Base-by-base conservation (phyloP, 2,888 invertebrate species). In the Celastrina argiolus region DNA sequence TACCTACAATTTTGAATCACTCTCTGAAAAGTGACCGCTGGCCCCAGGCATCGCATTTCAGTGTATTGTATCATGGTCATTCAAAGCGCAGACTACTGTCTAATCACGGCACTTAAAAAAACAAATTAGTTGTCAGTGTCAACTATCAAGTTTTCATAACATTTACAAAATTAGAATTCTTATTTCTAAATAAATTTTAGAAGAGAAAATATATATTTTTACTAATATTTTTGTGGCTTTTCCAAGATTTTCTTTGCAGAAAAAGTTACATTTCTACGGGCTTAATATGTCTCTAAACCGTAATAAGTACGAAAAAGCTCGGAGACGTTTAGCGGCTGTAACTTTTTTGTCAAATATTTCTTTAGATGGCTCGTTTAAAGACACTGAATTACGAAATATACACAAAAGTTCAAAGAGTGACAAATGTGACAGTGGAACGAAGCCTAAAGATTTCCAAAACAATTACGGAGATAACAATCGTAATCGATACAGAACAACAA, bases 261-360 rank as follows among this genome's bases (percentile, higher is more conserved):
- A 6, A 16, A 36, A 18, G 14, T 22, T 61, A 14, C 7, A 64
- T 39, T 14, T 36, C 63, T 56, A 51, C 18, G n/a, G 31, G 14
- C 51, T 41, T 65, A 12, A 67, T 26, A 74, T 89, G 90, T 77
- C 86, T 66, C 81, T 74, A 68, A 82, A 87, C 75, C 85, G 87
- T 56, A 85, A 81, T 74, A 91, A 88, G 79, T 90, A 91, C 77
- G 93, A 93, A 79, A 94, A 94, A 88, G 96, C 96, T 79, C 94
- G 96, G 81, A 94, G 97, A 88, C 94, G 97, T 85, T 93, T 97
- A 77, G 97, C 98, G 81, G 98, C 98, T 75, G 94, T 98, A 79
- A 96, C 97, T 80, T 99, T 98, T 92, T 93, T 99, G 76, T 96
- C 97, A 66, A 98, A 98, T 90, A 98, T 99, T 82, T 97, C 98